These are phyloP conservation scores for Anguilla anguilla DNA, from an alignment of 2,797 vertebrate genomes.

Conservation along the genomic window DNA sequence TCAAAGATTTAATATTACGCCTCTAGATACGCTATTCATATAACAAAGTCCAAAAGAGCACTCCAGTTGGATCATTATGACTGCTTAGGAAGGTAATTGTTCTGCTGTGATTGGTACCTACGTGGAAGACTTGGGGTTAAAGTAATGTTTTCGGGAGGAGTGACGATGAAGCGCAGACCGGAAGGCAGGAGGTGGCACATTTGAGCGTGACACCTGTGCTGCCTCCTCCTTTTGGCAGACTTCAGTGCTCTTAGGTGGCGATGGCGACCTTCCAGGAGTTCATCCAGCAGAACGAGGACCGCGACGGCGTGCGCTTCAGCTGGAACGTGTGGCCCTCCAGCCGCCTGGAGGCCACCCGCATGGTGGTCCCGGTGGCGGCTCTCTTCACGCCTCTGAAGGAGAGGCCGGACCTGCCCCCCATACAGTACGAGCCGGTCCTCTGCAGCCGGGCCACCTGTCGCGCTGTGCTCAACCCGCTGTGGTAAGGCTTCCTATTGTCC, in stretches of 20 bases:
- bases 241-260: slow-evolving; percentile 50
- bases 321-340: slow-evolving; percentile 99
- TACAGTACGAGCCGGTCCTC: slow-evolving; percentile 94
- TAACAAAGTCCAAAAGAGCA: slow-evolving; percentile 35
- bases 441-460: slow-evolving; percentile 94
- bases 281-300: slow-evolving; percentile 95
- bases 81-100: not conserved
- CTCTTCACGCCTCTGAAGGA: slow-evolving; percentile 91
- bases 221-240: slow-evolving; percentile 8
- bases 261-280: slow-evolving; percentile 98
- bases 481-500: slow-evolving; percentile 68
- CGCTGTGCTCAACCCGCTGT: slow-evolving; percentile 94
- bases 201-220: not conserved
- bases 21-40: not conserved
- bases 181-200: not conserved
- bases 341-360: slow-evolving; percentile 91
- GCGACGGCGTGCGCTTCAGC: slow-evolving; percentile 94
- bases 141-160: not conserved
- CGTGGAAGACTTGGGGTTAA: slow-evolving; percentile 9
- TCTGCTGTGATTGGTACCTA: not conserved
- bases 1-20: not conserved
- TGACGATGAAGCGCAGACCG: not conserved
- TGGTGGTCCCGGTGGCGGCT: slow-evolving; percentile 91
- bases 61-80: not conserved
- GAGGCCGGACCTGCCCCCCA: slow-evolving; percentile 88